These are phyloP conservation scores for Diorhabda sublineata DNA, from an alignment of 1,140 invertebrate species.

Conservation along the genomic window DNA sequence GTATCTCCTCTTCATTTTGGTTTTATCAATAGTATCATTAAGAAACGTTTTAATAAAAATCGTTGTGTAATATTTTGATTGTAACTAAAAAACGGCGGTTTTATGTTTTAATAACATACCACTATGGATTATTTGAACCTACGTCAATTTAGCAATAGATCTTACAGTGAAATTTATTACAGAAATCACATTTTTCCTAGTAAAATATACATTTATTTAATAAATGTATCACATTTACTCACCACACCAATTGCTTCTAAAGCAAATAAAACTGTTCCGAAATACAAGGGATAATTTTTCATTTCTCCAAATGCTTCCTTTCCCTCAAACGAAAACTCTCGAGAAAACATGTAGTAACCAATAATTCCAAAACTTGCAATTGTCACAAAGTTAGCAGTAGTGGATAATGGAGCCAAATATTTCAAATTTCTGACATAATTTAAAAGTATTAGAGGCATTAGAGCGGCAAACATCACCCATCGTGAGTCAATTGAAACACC, in stretches of 20 bases:
- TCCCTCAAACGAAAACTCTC: slow-evolving; percentile 51
- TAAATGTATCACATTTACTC: slow-evolving; percentile 21
- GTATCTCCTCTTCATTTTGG: too few species aligned
- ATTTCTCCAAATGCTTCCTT: slow-evolving; percentile 50
- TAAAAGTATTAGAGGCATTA: slow-evolving; percentile 66
- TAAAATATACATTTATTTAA: too few species aligned
- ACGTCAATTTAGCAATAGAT: too few species aligned
- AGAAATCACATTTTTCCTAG: too few species aligned
- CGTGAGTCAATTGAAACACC: slow-evolving; percentile 49
- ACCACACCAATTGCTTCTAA: slow-evolving; percentile 72
- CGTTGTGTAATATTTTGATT: too few species aligned
- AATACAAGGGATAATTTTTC: slow-evolving; percentile 59
- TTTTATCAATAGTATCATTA: too few species aligned
- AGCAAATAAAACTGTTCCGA: slow-evolving; percentile 85
- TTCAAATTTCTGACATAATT: slow-evolving; percentile 72
- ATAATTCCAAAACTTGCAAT: slow-evolving; percentile 64
- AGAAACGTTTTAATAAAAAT: too few species aligned
- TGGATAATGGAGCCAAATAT: slow-evolving; percentile 67
- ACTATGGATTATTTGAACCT: too few species aligned
- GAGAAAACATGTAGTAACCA: slow-evolving; percentile 62
- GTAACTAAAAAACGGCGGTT: too few species aligned
- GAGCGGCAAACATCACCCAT: slow-evolving; percentile 59
- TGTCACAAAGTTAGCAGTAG: slow-evolving; percentile 66
- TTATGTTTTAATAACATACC: too few species aligned
- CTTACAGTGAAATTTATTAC: too few species aligned